A percentile compares a stretch with the other conserved stretches of the same genome.
Conservation (phyloP, 2,797 vertebrate genomes). For the Cichlasoma orientale region DNA sequence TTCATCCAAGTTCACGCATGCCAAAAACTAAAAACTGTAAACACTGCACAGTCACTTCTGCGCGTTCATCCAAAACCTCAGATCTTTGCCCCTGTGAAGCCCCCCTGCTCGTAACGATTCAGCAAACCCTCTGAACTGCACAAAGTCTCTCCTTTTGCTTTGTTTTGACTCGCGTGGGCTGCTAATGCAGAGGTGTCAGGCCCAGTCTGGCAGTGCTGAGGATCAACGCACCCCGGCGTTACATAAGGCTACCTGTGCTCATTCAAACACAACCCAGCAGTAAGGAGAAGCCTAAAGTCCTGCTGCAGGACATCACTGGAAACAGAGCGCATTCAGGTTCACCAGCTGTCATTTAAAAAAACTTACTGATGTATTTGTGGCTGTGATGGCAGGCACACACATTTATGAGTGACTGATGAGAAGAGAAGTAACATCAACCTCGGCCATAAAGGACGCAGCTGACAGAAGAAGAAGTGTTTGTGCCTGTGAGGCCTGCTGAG, state of each 20-base stretch:
- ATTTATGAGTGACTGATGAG: background rate
- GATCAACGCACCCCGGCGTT: background rate
- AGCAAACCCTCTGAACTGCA: rapidly evolving
- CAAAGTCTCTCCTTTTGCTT: background rate
- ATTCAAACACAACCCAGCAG: rapidly evolving
- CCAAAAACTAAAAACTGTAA: background rate
- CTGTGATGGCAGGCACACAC: background rate
- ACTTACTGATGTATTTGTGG: too few relatives aligned
- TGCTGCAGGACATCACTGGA: background rate
- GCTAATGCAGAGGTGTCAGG: background rate
- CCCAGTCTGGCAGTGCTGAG: background rate
- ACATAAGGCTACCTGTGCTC: background rate
- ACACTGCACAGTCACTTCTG: background rate
- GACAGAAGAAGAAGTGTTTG: background rate
- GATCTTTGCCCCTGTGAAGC: background rate
- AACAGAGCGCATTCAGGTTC: too few relatives aligned
- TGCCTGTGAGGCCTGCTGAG: too few relatives aligned
- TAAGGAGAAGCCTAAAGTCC: rapidly evolving
- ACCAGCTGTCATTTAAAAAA: too few relatives aligned
- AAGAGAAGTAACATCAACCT: rapidly evolving
- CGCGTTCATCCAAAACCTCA: background rate
- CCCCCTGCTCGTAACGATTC: background rate
- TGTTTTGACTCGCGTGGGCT: rapidly evolving
- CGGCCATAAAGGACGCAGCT: rapidly evolving
- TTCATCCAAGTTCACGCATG: background rate